A percentile compares a stretch with the other conserved stretches of the same genome.
These are phyloP conservation scores for Tolmerus cingulatus DNA, from an alignment of 2,888 invertebrate species.

Conservation along the genomic window DNA sequence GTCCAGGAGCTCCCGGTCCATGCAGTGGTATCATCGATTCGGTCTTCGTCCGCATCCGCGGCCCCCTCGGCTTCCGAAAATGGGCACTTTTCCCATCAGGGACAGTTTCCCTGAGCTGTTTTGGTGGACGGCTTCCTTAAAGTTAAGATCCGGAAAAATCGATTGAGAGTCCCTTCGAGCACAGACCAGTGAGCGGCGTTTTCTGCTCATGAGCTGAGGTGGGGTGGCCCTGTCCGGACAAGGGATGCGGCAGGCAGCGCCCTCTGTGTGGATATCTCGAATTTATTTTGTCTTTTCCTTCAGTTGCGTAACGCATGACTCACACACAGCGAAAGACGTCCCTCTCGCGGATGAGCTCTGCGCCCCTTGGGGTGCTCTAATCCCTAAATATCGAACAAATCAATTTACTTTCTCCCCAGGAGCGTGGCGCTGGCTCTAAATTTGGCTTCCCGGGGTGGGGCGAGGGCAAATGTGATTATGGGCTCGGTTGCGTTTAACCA, in stretches of 20 bases:
- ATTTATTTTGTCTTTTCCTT: constrained; percentile 11
- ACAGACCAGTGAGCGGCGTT: background rate
- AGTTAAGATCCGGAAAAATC: constrained; percentile 21
- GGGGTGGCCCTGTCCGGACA: background rate
- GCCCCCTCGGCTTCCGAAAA: background rate
- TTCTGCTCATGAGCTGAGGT: constrained; percentile 7
- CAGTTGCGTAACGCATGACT: constrained; percentile 16
- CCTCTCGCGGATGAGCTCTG: background rate
- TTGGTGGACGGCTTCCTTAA: background rate
- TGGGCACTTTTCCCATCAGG: constrained; percentile 27
- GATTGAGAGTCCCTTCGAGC: constrained; percentile 4
- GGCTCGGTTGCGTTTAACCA: background rate
- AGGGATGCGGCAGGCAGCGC: background rate
- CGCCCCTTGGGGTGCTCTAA: background rate
- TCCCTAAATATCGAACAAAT: constrained; percentile 27
- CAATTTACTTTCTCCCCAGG: constrained; percentile 22
- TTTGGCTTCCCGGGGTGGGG: background rate
- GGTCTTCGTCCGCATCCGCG: background rate
- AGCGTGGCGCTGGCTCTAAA: background rate
- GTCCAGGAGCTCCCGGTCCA: background rate
- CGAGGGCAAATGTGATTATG: background rate
- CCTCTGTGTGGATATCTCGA: background rate
- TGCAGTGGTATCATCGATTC: background rate
- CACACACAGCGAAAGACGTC: background rate
- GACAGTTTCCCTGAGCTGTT: background rate